phyloP scores from a whole-genome alignment of 2,113 vertebrate genomes.

The Pampusana beccarii region DNA sequence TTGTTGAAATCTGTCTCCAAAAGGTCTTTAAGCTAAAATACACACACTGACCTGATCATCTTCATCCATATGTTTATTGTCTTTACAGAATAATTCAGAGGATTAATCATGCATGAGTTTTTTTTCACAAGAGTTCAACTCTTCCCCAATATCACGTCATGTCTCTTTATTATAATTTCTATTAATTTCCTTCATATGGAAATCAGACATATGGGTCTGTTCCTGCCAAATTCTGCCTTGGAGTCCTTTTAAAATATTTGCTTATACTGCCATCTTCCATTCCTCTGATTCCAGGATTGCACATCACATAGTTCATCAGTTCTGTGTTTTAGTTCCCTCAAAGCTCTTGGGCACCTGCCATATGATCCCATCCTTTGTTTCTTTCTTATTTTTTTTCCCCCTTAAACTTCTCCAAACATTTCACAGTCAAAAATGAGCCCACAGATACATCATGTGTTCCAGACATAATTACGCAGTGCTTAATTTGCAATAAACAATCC shows the following conservation, averaged over 20 bases:
- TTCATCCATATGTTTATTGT: background rate
- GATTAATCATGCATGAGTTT: background rate
- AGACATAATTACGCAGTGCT: background rate
- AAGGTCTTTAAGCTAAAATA: background rate
- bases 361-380: background rate
- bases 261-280: background rate
- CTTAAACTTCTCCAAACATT: background rate
- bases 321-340: background rate
- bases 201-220: background rate
- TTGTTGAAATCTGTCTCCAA: background rate
- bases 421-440: background rate
- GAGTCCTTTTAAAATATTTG: background rate
- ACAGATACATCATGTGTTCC: background rate
- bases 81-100: background rate
- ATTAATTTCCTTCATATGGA: background rate
- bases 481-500: background rate
- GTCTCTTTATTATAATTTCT: background rate
- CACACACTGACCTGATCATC: background rate
- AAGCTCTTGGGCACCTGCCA: background rate
- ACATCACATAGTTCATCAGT: background rate
- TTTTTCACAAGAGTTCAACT: background rate
- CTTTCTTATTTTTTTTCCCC: fast-evolving
- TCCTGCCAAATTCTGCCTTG: background rate
- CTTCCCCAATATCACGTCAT: background rate
- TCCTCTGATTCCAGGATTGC: background rate